Percentiles rank a stretch among this genome's conserved stretches.
Evolutionary conservation across 2,797 vertebrate species (phyloP).

Genomic region (Netta rufina): DNA sequence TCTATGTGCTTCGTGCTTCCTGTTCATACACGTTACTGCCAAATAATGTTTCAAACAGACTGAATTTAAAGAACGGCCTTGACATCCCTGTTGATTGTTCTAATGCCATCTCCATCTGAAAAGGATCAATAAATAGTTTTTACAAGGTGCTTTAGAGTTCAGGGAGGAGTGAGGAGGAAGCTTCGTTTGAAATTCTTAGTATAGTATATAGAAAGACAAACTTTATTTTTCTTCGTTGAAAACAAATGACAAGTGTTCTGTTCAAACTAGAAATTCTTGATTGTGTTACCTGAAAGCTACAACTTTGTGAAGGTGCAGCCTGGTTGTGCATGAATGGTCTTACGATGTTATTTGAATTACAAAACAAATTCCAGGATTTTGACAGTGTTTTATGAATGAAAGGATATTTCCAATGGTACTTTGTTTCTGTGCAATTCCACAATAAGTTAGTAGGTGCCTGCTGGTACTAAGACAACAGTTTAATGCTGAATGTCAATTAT

Average conservation of each 20-base stretch:
- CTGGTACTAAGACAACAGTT: neutral
- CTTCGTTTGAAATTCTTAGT: conserved; percentile 12
- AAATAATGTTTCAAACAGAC: neutral
- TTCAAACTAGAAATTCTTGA: neutral
- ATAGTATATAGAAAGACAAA: neutral
- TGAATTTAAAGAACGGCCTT: neutral
- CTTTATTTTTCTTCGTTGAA: conserved; percentile 37
- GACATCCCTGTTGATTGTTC: neutral
- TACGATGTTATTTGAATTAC: neutral
- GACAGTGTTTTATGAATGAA: neutral
- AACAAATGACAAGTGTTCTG: conserved; percentile 1
- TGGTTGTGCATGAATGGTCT: neutral
- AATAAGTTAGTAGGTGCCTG: conserved; percentile 9
- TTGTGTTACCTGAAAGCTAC: neutral
- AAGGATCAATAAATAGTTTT: neutral
- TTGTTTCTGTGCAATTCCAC: conserved; percentile 16
- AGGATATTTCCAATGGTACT: neutral
- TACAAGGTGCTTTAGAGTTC: neutral
- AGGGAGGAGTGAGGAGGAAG: neutral
- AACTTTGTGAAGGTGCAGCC: neutral
- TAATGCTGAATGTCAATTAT: neutral
- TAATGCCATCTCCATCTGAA: neutral
- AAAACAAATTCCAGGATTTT: conserved; percentile 1
- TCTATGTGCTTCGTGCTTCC: neutral
- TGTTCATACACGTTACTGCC: neutral